Conservation (phyloP, 2,888 invertebrate genomes). For the Stenodera caucasica region DNA sequence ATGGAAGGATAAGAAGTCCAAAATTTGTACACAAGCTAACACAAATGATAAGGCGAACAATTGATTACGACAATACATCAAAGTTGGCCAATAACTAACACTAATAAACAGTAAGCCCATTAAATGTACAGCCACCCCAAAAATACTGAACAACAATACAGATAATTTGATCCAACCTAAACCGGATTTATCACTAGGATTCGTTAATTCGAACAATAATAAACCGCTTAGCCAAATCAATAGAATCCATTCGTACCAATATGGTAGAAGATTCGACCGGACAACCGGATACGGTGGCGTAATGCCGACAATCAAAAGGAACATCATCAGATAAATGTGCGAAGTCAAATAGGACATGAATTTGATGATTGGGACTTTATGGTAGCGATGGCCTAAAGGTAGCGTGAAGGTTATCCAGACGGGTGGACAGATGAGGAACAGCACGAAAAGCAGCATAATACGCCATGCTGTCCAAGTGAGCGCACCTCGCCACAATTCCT, state of each 20-base stretch:
- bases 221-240: constrained; percentile 94
- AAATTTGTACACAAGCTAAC: constrained; percentile 94
- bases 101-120: constrained; percentile 72
- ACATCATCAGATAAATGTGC: constrained; percentile 94
- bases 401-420: constrained; percentile 96
- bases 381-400: constrained; percentile 92
- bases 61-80: constrained; percentile 95
- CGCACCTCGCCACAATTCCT: constrained; percentile 98
- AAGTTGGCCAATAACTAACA: constrained; percentile 76
- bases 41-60: constrained; percentile 94
- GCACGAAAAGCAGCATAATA: constrained; percentile 88
- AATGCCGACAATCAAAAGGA: constrained; percentile 87
- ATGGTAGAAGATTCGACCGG: constrained; percentile 77
- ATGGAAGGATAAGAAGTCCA: constrained; percentile 98
- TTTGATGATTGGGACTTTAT: constrained; percentile 98
- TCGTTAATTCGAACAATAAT: constrained; percentile 93
- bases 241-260: constrained; percentile 96
- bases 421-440: constrained; percentile 92
- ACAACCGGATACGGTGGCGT: constrained; percentile 85
- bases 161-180: constrained; percentile 92
- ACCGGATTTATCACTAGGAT: constrained; percentile 96
- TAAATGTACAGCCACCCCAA: constrained; percentile 88
- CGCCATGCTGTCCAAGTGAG: constrained; percentile 96
- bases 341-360: constrained; percentile 99
- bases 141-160: constrained; percentile 83